Evolutionary conservation across 2,113 vertebrate genomes (phyloP), one percentile per base, ranked within the genome.

Genomic region (Mola mola): DNA sequence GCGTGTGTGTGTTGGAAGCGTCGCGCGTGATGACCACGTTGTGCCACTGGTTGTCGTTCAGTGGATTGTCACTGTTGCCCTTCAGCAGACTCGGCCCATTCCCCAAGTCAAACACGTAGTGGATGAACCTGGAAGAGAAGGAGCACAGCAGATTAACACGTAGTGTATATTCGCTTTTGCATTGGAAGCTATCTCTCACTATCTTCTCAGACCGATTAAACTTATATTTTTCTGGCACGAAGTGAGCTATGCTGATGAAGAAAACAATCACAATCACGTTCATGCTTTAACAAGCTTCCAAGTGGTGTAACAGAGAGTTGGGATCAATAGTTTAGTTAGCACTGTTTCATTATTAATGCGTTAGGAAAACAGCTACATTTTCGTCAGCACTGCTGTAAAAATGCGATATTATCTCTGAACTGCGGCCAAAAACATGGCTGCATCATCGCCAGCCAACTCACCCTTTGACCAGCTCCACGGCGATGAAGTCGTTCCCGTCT

Each of bases 31-130:
- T 98, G 52, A 98, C 95, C 0, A 99, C 96, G 0, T 95, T 97
- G 78, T 98, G 97, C 97, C 97, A 99, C 64, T 96, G 96, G 86
- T 99, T 99, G 75, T 99, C 96, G 42, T 97, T 97, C 59, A 99
- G 91, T 2, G 93, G 91, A 29, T 93, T 95, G 63, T 98, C 96
- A 2, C 95, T 98, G 87, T 99, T 99, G 34, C 96, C 97, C 79
- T 99, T 99, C 84, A 99, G 90, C 69, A 99, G 94, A 53, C 96
- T 98, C 15, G 96, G 95, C n/a, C 97, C 97, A 0, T 98, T 98
- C 41, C 97, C 97, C 38, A 99, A 92, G 83, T 99, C 94, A 59
- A 99, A 97, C 16, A 98, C 96, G 0, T 99, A 99, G 85, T 99
- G 97, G 82, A 99, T 95, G 8, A 97, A 99, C 66, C 97, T 99